Conservation (phyloP, 1,140 invertebrate species). For the Dreissena polymorpha region DNA sequence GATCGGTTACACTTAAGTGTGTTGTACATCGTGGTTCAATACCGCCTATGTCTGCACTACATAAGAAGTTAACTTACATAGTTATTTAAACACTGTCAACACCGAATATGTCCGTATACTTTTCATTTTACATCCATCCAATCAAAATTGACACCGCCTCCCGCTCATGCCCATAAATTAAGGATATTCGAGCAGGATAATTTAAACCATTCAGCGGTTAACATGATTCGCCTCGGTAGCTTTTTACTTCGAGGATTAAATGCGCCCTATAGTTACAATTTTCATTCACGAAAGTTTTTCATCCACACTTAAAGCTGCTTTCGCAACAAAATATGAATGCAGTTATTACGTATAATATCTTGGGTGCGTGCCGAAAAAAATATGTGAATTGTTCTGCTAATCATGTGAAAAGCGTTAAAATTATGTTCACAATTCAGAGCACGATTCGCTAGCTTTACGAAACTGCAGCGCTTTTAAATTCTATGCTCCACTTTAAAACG, state of each 20-base stretch:
- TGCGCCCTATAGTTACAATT: background rate
- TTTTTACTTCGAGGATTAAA: background rate
- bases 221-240: background rate
- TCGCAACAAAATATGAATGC: background rate
- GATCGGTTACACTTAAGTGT: slow-evolving; percentile 23
- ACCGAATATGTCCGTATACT: slow-evolving; percentile 1
- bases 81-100: slow-evolving; percentile 29
- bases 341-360: too few species aligned
- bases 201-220: background rate
- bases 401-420: too few species aligned
- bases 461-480: too few species aligned
- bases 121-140: slow-evolving; percentile 9
- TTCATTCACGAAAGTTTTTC: background rate
- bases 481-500: too few species aligned
- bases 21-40: slow-evolving; percentile 51
- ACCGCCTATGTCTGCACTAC: background rate
- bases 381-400: too few species aligned
- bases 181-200: background rate
- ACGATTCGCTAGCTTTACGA: too few species aligned
- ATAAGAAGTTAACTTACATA: slow-evolving; percentile 24
- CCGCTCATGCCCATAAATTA: background rate
- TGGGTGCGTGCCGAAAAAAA: too few species aligned
- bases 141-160: slow-evolving; percentile 17
- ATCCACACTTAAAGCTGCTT: background rate
- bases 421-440: too few species aligned